These are phyloP conservation scores for Galago senegalensis DNA, from an alignment of 2,797 vertebrate genomes.

Conservation along the genomic window DNA sequence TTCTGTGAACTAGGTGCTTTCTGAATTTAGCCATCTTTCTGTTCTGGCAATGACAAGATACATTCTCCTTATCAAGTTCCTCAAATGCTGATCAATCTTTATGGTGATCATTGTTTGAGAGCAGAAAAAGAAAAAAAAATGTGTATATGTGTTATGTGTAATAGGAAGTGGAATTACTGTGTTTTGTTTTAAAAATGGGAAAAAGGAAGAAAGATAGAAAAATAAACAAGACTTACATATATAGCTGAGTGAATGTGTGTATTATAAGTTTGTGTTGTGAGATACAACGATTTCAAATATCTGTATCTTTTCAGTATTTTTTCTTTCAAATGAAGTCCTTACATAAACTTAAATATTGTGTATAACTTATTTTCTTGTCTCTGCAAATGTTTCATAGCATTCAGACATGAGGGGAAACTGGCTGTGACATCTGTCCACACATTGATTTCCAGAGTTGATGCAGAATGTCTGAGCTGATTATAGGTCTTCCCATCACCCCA, in stretches of 20 bases:
- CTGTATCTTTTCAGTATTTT: neutral
- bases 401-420: slow-evolving; percentile 20
- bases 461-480: slow-evolving; percentile 74
- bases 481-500: neutral
- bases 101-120: neutral
- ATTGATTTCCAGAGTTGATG: slow-evolving; percentile 53
- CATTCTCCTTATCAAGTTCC: neutral
- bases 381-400: slow-evolving; percentile 39
- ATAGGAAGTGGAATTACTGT: neutral
- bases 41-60: neutral
- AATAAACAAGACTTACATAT: neutral
- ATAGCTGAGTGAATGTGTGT: neutral
- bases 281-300: neutral
- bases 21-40: neutral
- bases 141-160: neutral
- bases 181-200: slow-evolving; percentile 31
- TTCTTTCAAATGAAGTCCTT: neutral
- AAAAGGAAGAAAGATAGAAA: neutral
- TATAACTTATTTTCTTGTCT: slow-evolving; percentile 57
- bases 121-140: neutral
- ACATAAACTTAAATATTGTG: slow-evolving; percentile 39
- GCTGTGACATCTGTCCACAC: slow-evolving; percentile 68
- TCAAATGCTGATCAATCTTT: neutral
- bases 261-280: neutral
- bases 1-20: neutral